A percentile compares a stretch with the other conserved stretches of the same genome.
These are phyloP conservation scores for Bombus ignitus DNA, from an alignment of 1,140 invertebrate genomes.

Conservation along the genomic window DNA sequence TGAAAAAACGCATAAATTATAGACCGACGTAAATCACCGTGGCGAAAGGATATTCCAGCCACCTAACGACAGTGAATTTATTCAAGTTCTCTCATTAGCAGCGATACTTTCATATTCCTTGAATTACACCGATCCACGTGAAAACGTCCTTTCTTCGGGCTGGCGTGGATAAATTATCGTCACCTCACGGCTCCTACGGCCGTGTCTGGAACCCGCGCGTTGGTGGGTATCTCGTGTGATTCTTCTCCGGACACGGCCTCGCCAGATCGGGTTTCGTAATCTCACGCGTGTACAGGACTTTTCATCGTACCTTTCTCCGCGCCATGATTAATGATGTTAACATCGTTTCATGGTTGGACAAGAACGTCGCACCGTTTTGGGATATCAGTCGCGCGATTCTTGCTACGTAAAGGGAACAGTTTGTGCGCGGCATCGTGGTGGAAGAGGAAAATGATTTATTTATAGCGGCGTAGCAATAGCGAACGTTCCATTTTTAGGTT, in stretches of 20 bases:
- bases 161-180: slow-evolving; percentile 65
- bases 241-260: slow-evolving; percentile 50
- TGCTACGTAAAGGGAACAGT: slow-evolving; percentile 18
- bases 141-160: slow-evolving; percentile 29
- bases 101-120: slow-evolving; percentile 56
- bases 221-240: slow-evolving; percentile 50
- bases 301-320: slow-evolving; percentile 58
- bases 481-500: background rate
- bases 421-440: background rate
- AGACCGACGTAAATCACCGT: slow-evolving; percentile 7
- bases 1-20: slow-evolving; percentile 10
- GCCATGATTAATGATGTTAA: slow-evolving; percentile 54
- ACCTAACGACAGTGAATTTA: slow-evolving; percentile 30
- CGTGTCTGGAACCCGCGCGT: slow-evolving; percentile 22
- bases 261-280: slow-evolving; percentile 65
- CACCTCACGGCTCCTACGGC: slow-evolving; percentile 37
- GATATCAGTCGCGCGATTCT: slow-evolving; percentile 49
- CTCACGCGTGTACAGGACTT: slow-evolving; percentile 64
- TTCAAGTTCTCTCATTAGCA: slow-evolving; percentile 37
- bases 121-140: slow-evolving; percentile 46
- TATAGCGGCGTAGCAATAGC: background rate
- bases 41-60: background rate
- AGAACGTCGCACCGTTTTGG: slow-evolving; percentile 51
- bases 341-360: slow-evolving; percentile 45
- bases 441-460: slow-evolving; percentile 12